These are phyloP conservation scores for Eristalinus aeneus DNA, from an alignment of 2,888 invertebrate species.

Conservation along the genomic window DNA sequence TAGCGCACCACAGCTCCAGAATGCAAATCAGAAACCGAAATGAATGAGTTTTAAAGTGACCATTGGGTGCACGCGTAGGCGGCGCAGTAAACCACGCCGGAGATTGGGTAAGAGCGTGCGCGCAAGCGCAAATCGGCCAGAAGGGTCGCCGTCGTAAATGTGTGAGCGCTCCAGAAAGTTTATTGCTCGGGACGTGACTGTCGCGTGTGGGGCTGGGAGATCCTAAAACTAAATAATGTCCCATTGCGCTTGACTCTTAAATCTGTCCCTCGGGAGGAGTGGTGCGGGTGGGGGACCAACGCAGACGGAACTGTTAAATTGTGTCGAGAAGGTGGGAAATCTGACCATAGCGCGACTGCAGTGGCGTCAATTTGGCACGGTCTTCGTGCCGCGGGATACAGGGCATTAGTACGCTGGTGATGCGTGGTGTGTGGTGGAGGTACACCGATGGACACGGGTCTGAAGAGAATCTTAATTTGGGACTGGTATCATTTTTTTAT, in stretches of 20 bases:
- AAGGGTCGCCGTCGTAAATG: constrained; percentile 2
- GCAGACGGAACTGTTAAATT: constrained; percentile 13
- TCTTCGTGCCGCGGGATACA: not conserved
- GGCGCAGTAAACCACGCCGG: constrained; percentile 38
- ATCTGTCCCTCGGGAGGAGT: constrained; percentile 29
- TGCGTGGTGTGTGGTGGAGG: constrained; percentile 1
- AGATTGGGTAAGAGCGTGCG: constrained; percentile 4
- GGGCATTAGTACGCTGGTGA: not conserved
- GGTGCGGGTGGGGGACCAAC: not conserved
- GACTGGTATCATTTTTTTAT: not conserved
- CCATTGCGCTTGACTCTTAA: constrained; percentile 55
- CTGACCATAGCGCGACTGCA: constrained; percentile 38
- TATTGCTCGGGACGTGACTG: constrained; percentile 62
- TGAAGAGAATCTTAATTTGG: not conserved
- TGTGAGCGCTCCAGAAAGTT: constrained; percentile 46
- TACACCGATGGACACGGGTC: not conserved
- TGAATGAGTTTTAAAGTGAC: constrained; percentile 69
- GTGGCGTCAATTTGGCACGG: constrained; percentile 49
- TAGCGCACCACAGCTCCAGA: constrained; percentile 54
- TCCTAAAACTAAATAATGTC: constrained; percentile 67
- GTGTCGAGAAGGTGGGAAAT: constrained; percentile 25
- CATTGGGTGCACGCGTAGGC: constrained; percentile 60
- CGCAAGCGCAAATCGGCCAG: constrained; percentile 28
- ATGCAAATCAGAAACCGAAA: constrained; percentile 58
- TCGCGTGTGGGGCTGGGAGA: constrained; percentile 48